A percentile compares a stretch with the other conserved stretches of the same genome.
phyloP scores from a whole-genome alignment of 2,797 vertebrate species.

The Acrocephalus scirpaceus region DNA sequence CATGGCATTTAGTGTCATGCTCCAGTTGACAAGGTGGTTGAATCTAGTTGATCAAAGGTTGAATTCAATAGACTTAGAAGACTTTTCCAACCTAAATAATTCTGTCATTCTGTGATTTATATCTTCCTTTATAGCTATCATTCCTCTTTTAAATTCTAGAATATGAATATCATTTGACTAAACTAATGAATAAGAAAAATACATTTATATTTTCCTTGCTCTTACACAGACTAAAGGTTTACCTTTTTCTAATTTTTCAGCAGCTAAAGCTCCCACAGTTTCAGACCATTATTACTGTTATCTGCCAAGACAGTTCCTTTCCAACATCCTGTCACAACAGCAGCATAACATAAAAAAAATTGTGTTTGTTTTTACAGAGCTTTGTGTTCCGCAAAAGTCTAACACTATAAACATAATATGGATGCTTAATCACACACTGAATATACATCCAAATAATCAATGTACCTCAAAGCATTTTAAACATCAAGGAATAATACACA shows the following conservation, averaged over 20 bases:
- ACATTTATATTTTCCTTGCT: background rate
- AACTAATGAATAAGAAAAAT: background rate
- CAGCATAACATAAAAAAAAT: background rate
- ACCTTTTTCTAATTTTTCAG: background rate
- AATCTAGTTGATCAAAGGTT: background rate
- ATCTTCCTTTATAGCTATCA: background rate
- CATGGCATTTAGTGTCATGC: accelerated
- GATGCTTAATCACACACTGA: background rate
- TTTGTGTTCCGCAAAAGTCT: background rate
- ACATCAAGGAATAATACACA: background rate
- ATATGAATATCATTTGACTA: background rate
- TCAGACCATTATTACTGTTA: background rate
- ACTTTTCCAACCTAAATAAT: background rate
- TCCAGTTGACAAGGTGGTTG: background rate
- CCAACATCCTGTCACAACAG: background rate
- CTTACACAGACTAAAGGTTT: background rate
- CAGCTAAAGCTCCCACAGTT: background rate
- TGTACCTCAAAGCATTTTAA: background rate
- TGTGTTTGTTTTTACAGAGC: background rate
- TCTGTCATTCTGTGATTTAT: background rate
- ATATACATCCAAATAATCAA: background rate
- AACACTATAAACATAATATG: background rate
- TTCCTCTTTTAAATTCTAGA: background rate
- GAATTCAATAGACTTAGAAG: background rate
- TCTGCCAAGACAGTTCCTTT: background rate